Conservation (phyloP, 2,797 vertebrate genomes). For the Botia almorhae region DNA sequence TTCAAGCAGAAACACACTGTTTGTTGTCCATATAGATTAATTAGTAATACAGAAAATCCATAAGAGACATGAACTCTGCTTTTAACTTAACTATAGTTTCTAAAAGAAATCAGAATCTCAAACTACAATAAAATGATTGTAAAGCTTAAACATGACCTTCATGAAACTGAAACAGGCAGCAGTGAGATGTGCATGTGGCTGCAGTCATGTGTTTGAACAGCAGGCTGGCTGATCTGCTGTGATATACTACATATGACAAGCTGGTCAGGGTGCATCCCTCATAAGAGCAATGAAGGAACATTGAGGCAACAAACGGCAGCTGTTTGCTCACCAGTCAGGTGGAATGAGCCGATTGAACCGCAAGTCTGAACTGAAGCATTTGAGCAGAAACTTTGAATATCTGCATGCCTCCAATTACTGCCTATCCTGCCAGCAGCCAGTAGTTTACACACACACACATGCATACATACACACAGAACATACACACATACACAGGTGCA, state of each 20-base stretch:
- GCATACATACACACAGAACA: not conserved
- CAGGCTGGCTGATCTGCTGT: slow-evolving; percentile 90
- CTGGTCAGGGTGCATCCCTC: slow-evolving; percentile 83
- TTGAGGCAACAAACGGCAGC: slow-evolving; percentile 79
- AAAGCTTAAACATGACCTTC: not conserved
- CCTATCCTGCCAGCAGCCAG: slow-evolving; percentile 58
- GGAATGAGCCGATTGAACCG: slow-evolving; percentile 88
- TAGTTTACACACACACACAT: slow-evolving; percentile 5
- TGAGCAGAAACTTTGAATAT: slow-evolving; percentile 67
- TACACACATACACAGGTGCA: not conserved
- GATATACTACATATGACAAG: slow-evolving; percentile 93
- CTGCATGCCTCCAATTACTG: slow-evolving; percentile 75
- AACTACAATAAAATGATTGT: not conserved
- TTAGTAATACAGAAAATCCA: not conserved
- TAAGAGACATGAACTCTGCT: not conserved
- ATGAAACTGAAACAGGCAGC: not conserved
- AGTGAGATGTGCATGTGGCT: slow-evolving; percentile 72
- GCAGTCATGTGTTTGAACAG: slow-evolving; percentile 93
- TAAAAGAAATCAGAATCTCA: not conserved
- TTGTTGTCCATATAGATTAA: not conserved
- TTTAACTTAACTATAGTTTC: not conserved
- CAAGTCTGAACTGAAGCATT: slow-evolving; percentile 74
- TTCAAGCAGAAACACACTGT: not conserved
- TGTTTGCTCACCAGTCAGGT: slow-evolving; percentile 87
- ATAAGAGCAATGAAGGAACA: slow-evolving; percentile 82